phyloP scores from a whole-genome alignment of 2,888 invertebrate genomes.

The Tenthredo amoena region DNA sequence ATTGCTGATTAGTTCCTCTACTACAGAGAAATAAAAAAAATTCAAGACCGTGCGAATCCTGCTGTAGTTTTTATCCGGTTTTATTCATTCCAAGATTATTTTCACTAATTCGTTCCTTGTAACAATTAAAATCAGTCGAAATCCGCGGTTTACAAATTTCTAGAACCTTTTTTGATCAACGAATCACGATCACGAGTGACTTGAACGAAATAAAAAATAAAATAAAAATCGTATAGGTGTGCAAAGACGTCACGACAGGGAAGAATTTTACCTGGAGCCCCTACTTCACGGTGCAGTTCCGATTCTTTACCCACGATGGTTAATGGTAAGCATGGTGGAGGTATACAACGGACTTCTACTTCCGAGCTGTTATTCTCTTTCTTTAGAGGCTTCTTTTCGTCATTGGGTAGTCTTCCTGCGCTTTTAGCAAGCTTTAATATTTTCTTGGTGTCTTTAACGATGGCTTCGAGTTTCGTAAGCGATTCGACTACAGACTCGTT shows the following conservation, averaged over 20 bases:
- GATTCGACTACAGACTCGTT: background rate
- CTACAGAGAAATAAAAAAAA: background rate
- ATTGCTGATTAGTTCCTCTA: conserved; percentile 21
- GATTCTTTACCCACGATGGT: background rate
- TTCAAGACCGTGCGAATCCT: background rate
- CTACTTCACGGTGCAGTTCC: background rate
- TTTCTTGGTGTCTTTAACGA: background rate
- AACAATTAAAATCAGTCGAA: no score
- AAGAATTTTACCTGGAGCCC: conserved; percentile 7
- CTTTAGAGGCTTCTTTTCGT: background rate
- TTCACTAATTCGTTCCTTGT: no score
- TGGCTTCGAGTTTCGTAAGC: background rate
- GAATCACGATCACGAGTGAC: background rate
- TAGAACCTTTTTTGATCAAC: background rate
- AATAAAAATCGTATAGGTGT: background rate
- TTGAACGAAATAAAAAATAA: background rate
- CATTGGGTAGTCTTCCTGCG: background rate
- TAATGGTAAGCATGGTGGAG: background rate
- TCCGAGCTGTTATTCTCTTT: background rate
- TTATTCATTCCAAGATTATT: no score
- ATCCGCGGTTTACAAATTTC: background rate
- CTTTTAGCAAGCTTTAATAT: background rate
- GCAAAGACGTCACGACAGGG: background rate
- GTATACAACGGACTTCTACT: background rate
- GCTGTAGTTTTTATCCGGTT: background rate